phyloP scores from a whole-genome alignment of 2,113 vertebrate genomes.

The Pangasianodon hypophthalmus region DNA sequence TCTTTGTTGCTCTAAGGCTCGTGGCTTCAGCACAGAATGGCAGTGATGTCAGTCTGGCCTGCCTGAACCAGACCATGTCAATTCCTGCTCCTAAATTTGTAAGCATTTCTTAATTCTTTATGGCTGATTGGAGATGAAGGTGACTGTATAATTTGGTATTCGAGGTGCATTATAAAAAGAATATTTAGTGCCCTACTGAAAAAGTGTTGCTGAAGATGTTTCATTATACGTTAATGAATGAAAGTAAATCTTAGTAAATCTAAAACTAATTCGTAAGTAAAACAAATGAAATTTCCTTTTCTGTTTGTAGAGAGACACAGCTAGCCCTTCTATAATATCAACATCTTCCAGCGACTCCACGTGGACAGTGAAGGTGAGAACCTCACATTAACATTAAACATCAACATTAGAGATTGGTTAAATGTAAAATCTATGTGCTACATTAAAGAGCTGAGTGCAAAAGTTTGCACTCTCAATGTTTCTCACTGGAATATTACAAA shows the following conservation, averaged over 20 bases:
- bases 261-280: not conserved
- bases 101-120: slow-evolving; percentile 65
- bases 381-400: too few species aligned
- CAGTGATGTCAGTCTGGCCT: slow-evolving; percentile 84
- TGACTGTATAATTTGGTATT: not conserved
- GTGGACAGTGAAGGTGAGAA: slow-evolving; percentile 91
- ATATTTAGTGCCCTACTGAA: not conserved
- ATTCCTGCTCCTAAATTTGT: slow-evolving; percentile 86
- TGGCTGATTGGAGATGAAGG: too few species aligned
- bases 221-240: not conserved
- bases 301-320: slow-evolving; percentile 81
- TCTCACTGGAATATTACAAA: not conserved
- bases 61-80: slow-evolving; percentile 79
- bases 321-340: slow-evolving; percentile 81
- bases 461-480: not conserved
- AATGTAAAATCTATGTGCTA: not conserved
- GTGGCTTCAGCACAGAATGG: slow-evolving; percentile 93
- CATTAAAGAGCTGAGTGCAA: not conserved
- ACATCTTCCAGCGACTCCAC: slow-evolving; percentile 71
- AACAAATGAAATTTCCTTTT: not conserved
- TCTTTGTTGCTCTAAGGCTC: slow-evolving; percentile 87
- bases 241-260: not conserved
- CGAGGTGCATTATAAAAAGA: not conserved
- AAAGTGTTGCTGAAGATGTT: not conserved
- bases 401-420: not conserved